Percentiles rank a stretch among this genome's conserved stretches.
Conservation (phyloP, 2,888 invertebrate genomes). For the Lymantria monacha region DNA sequence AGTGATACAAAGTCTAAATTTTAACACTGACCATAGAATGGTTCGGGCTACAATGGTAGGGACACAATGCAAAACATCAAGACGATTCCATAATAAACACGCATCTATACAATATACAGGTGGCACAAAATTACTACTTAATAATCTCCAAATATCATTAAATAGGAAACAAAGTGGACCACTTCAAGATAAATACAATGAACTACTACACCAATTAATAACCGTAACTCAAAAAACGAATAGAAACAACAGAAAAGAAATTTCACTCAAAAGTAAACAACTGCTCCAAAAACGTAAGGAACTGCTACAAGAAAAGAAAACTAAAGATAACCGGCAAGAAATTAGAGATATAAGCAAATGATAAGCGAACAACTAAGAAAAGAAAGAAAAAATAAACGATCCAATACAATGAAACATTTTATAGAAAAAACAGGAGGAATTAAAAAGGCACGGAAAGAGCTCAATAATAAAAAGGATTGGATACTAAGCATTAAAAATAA, state of each 20-base stretch:
- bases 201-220: background rate
- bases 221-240: background rate
- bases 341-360: background rate
- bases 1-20: background rate
- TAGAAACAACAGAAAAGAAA: background rate
- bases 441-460: background rate
- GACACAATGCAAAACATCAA: too few relatives aligned
- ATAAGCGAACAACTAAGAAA: background rate
- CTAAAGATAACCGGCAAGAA: background rate
- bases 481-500: background rate
- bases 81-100: too few relatives aligned
- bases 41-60: too few relatives aligned
- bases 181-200: background rate
- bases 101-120: too few relatives aligned
- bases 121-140: too few relatives aligned
- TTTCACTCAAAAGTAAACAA: background rate
- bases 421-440: too few relatives aligned
- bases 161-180: background rate
- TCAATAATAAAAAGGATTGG: background rate
- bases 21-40: too few relatives aligned
- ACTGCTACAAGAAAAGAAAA: background rate
- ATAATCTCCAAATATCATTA: too few relatives aligned
- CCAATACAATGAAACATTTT: background rate
- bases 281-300: background rate
- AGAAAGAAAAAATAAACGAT: background rate